These are phyloP conservation scores for Trissolcus japonicus DNA, from an alignment of 2,888 invertebrate species.

Conservation along the genomic window DNA sequence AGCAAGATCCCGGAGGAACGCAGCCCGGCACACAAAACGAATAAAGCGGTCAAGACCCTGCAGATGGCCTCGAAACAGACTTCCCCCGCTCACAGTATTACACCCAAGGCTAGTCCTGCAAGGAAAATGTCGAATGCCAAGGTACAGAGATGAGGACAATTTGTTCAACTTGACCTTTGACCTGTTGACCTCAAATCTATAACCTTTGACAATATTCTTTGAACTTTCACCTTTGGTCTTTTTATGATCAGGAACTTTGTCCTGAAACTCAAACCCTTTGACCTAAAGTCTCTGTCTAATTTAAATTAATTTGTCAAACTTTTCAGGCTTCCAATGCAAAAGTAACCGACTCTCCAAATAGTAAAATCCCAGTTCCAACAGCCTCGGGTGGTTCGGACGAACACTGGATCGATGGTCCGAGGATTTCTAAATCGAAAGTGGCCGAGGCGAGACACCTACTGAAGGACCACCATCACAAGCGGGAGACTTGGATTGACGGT, in stretches of 20 bases:
- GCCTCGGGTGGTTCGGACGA: slow-evolving; percentile 84
- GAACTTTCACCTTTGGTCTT: too few relatives aligned
- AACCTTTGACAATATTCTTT: too few relatives aligned
- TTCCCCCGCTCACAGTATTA: slow-evolving; percentile 79
- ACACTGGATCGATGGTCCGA: slow-evolving; percentile 97
- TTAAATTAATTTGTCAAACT: too few relatives aligned
- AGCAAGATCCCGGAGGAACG: slow-evolving; percentile 79
- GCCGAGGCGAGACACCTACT: slow-evolving; percentile 88
- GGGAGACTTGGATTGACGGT: slow-evolving; percentile 97
- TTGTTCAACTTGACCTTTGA: not conserved
- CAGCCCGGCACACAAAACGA: slow-evolving; percentile 80
- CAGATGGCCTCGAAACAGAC: slow-evolving; percentile 77
- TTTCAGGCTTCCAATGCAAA: slow-evolving; percentile 74
- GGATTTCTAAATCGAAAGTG: slow-evolving; percentile 89
- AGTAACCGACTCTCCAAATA: slow-evolving; percentile 72
- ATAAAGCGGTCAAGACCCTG: slow-evolving; percentile 75
- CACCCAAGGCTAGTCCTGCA: slow-evolving; percentile 77
- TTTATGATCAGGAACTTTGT: too few relatives aligned
- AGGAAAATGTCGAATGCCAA: slow-evolving; percentile 79
- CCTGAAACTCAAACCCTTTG: too few relatives aligned
- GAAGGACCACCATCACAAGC: slow-evolving; percentile 87
- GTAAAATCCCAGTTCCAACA: slow-evolving; percentile 74
- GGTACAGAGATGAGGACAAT: slow-evolving; percentile 62
- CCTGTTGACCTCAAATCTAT: too few relatives aligned
- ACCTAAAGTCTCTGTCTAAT: too few relatives aligned